Percentiles rank a stretch among this genome's conserved stretches.
Evolutionary conservation across 2,113 vertebrate genomes (phyloP).

Genomic region (Podarcis raffonei): DNA sequence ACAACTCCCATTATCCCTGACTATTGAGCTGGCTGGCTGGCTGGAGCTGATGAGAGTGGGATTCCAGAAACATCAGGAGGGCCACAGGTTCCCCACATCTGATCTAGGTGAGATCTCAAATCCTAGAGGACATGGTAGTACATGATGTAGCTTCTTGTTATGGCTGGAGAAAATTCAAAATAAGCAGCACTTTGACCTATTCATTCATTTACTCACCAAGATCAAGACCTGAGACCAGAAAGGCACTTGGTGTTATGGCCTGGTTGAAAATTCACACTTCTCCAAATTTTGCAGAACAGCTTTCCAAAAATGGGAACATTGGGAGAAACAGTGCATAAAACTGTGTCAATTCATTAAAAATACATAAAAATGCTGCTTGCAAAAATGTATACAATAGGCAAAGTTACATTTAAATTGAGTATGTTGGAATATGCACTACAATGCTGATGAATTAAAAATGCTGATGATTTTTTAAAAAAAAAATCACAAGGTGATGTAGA

Average conservation of each 20-base stretch:
- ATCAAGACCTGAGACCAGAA: neutral
- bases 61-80: neutral
- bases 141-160: neutral
- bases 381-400: no score
- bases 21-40: neutral
- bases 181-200: neutral
- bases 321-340: no score
- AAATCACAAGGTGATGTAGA: no score
- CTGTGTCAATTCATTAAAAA: no score
- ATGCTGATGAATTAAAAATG: no score
- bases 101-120: neutral
- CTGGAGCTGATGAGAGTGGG: neutral
- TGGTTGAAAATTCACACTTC: neutral
- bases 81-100: neutral
- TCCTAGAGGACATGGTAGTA: neutral
- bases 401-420: no score
- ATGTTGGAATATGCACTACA: no score
- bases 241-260: neutral
- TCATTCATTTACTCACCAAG: neutral
- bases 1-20: neutral
- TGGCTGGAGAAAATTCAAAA: neutral
- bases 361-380: no score
- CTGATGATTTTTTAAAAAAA: no score
- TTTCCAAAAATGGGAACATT: no score
- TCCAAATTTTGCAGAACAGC: no score